Conservation (phyloP, 2,888 invertebrate genomes). For the Lasioglossum pauxillum region DNA sequence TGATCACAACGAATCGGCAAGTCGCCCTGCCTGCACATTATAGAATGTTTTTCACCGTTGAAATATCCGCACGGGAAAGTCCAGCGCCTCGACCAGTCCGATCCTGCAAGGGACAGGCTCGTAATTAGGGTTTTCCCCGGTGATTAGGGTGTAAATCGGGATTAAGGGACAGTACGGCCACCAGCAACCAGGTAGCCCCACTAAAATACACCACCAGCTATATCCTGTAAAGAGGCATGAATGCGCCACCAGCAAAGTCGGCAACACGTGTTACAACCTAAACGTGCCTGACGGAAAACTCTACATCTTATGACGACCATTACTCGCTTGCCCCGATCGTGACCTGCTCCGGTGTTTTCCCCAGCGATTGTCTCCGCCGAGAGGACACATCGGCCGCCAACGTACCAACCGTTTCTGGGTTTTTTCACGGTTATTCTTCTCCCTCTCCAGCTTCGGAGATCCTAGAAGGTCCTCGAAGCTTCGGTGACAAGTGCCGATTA, state of each 20-base stretch:
- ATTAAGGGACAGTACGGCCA: constrained; percentile 68
- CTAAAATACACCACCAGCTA: constrained; percentile 62
- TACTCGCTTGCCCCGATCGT: constrained; percentile 2
- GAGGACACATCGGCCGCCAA: background rate
- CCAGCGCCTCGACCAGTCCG: background rate
- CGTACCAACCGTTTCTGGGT: constrained; percentile 26
- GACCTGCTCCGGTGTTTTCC: constrained; percentile 50
- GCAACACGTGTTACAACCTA: constrained; percentile 41
- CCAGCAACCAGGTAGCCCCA: constrained; percentile 58
- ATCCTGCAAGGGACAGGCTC: background rate
- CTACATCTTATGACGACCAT: constrained; percentile 50
- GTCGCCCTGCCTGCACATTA: background rate
- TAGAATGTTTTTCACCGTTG: background rate
- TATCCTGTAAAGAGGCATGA: constrained; percentile 57
- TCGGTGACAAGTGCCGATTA: constrained; percentile 21
- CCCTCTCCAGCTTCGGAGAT: background rate
- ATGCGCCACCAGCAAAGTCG: constrained; percentile 72
- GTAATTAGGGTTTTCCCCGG: constrained; percentile 54
- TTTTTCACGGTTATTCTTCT: background rate
- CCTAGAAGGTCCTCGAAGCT: background rate
- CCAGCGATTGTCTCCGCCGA: constrained; percentile 37
- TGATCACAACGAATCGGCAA: background rate
- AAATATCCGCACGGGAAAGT: background rate
- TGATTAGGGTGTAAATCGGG: constrained; percentile 47
- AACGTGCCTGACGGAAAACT: constrained; percentile 57